A percentile compares a stretch with the other conserved stretches of the same genome.
These are phyloP conservation scores for Colostygia pectinataria DNA, from an alignment of 2,888 invertebrate species.

Conservation along the genomic window DNA sequence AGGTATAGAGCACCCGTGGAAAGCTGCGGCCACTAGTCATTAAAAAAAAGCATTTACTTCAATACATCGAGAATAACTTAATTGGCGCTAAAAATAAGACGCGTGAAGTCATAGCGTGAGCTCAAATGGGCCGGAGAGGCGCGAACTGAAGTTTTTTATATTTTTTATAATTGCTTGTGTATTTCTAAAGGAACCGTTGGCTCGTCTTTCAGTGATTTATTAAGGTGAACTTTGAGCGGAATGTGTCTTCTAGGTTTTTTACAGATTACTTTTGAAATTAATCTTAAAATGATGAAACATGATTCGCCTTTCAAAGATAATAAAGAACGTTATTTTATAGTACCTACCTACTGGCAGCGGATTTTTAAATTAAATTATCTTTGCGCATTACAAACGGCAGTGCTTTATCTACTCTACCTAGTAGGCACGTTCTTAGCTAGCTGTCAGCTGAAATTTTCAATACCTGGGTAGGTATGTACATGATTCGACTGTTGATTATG, in stretches of 20 bases:
- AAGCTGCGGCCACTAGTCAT: no score
- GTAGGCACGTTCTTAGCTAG: no score
- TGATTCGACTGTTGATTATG: no score
- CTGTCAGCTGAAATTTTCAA: no score
- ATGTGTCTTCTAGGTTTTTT: constrained; percentile 25
- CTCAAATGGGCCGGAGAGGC: constrained; percentile 70
- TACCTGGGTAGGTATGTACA: no score
- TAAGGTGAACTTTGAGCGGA: constrained; percentile 29
- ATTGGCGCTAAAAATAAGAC: constrained; percentile 64
- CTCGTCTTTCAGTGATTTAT: constrained; percentile 58
- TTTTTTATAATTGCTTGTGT: constrained; percentile 47
- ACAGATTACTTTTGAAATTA: constrained; percentile 5
- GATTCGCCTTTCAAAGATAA: no score
- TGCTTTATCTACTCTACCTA: no score
- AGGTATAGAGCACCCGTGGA: no score
- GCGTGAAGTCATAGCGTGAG: constrained; percentile 52
- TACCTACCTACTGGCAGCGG: not conserved
- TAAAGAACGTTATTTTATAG: no score
- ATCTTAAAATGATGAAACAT: not conserved
- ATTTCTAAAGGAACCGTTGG: constrained; percentile 40
- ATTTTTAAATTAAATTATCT: no score
- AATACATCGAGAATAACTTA: constrained; percentile 44
- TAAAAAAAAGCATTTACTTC: not conserved
- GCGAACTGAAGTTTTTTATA: constrained; percentile 56
- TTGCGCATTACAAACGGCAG: no score